Evolutionary conservation across 2,888 invertebrate species (phyloP).

Genomic region (Cheilosia vulpina): DNA sequence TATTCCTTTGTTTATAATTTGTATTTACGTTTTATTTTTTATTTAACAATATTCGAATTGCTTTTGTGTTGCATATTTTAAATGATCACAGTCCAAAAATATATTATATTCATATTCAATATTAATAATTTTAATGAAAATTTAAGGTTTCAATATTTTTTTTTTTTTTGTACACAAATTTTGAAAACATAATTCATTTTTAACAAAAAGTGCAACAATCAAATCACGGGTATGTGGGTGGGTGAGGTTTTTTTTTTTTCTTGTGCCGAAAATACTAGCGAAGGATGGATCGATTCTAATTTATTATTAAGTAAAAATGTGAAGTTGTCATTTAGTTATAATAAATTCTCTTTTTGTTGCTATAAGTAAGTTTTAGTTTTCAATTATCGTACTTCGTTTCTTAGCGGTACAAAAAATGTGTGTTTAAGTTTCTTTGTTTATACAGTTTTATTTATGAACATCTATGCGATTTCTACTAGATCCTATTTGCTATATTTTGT

Average conservation of each 20-base stretch:
- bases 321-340: conserved; percentile 19
- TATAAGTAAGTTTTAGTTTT: conserved; percentile 38
- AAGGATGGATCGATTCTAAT: conserved; percentile 69
- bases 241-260: conserved; percentile 32
- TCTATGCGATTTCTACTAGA: conserved; percentile 46
- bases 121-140: conserved; percentile 36
- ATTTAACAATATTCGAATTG: conserved; percentile 74
- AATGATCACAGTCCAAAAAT: conserved; percentile 77
- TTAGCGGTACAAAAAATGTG: conserved; percentile 69
- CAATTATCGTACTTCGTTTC: conserved; percentile 71
- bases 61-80: conserved; percentile 77
- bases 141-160: conserved; percentile 27
- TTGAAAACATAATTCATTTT: conserved; percentile 26
- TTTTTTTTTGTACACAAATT: conserved; percentile 61
- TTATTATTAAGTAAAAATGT: conserved; percentile 25
- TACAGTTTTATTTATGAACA: conserved; percentile 39
- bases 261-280: conserved; percentile 62
- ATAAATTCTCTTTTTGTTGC: conserved; percentile 47
- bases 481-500: conserved; percentile 14
- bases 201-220: conserved; percentile 65
- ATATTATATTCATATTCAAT: conserved; percentile 54
- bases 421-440: conserved; percentile 24
- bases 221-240: conserved; percentile 53
- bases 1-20: conserved; percentile 19
- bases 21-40: background rate